Conservation (phyloP, 2,113 vertebrate genomes). For the Apistogramma diplotaenia region DNA sequence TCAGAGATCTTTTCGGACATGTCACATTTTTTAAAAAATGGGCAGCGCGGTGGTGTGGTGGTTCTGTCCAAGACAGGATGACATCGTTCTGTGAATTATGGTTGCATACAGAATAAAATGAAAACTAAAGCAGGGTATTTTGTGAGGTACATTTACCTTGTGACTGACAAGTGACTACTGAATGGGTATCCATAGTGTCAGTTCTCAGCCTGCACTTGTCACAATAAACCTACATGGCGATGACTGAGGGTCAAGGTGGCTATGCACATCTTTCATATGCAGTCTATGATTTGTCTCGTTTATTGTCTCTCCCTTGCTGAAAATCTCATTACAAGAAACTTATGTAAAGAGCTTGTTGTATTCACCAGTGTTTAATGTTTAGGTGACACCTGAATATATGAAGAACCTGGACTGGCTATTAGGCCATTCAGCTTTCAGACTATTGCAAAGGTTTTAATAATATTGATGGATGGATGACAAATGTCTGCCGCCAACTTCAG, state of each 20-base stretch:
- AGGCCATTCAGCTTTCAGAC: no score
- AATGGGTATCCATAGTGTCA: background rate
- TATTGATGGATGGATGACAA: no score
- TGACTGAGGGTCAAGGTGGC: no score
- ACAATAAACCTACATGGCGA: no score
- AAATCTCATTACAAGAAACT: background rate
- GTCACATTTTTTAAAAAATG: background rate
- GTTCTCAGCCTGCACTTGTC: background rate
- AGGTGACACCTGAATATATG: background rate
- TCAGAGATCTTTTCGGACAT: background rate
- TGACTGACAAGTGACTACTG: background rate
- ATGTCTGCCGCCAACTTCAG: no score
- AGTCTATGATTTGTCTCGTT: background rate
- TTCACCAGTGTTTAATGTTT: background rate
- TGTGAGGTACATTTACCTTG: background rate
- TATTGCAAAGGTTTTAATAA: no score
- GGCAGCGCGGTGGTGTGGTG: no score
- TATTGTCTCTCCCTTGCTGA: fast-evolving
- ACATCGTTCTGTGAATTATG: background rate
- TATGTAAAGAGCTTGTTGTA: background rate
- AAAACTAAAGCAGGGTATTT: background rate
- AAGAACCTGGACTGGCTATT: no score
- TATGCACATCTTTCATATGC: no score
- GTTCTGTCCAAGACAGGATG: background rate
- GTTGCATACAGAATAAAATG: background rate